Evolutionary conservation across 2,113 vertebrate genomes (phyloP).

Genomic region (Elanoides forficatus): DNA sequence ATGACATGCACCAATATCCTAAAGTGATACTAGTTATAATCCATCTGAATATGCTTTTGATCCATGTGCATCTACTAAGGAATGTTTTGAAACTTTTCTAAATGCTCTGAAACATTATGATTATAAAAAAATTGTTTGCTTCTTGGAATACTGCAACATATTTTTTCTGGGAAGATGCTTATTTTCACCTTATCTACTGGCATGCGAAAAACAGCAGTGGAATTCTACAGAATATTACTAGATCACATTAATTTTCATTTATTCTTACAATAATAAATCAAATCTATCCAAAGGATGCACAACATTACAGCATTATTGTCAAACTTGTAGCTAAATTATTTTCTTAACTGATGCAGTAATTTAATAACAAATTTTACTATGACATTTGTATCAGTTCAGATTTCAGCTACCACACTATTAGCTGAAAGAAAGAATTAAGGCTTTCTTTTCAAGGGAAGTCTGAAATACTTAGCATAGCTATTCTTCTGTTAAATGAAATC

Average conservation of each 20-base stretch:
- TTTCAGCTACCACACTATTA: not conserved
- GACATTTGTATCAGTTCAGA: not conserved
- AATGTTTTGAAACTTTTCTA: not conserved
- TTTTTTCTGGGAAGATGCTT: not conserved
- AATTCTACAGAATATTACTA: not conserved
- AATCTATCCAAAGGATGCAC: conserved; percentile 18
- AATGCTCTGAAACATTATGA: not conserved
- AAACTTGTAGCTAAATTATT: conserved; percentile 52
- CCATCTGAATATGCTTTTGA: not conserved
- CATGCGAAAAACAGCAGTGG: not conserved
- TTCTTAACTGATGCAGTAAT: conserved; percentile 37
- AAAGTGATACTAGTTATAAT: not conserved
- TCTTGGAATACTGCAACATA: not conserved
- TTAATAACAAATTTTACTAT: conserved; percentile 9
- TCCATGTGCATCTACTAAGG: not conserved
- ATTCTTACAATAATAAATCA: conserved; percentile 35
- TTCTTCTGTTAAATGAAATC: conserved; percentile 41
- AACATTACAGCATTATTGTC: conserved; percentile 11
- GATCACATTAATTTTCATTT: conserved; percentile 35
- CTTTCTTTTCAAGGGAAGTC: not conserved
- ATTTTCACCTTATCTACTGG: not conserved
- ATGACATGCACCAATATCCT: not conserved
- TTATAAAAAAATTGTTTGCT: not conserved
- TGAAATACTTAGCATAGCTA: not conserved
- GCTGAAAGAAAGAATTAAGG: not conserved